Percentiles rank a stretch among this genome's conserved stretches.
Conservation (phyloP, 2,888 invertebrate genomes). For the Heteropelma amictum region DNA sequence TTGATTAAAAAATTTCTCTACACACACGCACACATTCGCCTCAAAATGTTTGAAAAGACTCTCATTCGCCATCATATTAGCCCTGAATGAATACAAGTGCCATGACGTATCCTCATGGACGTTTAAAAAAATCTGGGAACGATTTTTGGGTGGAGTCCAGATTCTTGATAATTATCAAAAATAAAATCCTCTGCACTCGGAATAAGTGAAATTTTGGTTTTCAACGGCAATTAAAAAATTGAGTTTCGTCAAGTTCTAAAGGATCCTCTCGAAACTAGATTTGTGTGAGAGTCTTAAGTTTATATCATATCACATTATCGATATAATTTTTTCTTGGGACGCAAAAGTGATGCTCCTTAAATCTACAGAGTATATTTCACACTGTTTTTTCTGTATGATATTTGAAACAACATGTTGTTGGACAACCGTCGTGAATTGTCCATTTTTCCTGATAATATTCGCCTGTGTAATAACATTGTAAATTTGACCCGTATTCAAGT, state of each 20-base stretch:
- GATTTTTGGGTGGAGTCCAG: not conserved
- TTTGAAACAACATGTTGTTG: conserved; percentile 21
- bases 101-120: no score
- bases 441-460: not conserved
- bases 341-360: conserved; percentile 58
- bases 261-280: conserved; percentile 9
- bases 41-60: no score
- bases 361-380: conserved; percentile 43
- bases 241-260: not conserved
- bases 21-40: no score
- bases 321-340: conserved; percentile 55
- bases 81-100: no score
- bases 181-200: not conserved
- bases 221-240: not conserved
- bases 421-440: conserved; percentile 10
- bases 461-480: conserved; percentile 4
- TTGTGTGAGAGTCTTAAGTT: conserved; percentile 23
- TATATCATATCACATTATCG: conserved; percentile 56
- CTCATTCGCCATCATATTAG: no score
- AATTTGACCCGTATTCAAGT: conserved; percentile 52
- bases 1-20: no score
- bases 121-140: no score
- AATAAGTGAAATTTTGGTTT: not conserved
- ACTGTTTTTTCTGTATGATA: conserved; percentile 26
- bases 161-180: no score